phyloP scores from a whole-genome alignment of 2,797 vertebrate genomes.

The Tarsius wallacei region DNA sequence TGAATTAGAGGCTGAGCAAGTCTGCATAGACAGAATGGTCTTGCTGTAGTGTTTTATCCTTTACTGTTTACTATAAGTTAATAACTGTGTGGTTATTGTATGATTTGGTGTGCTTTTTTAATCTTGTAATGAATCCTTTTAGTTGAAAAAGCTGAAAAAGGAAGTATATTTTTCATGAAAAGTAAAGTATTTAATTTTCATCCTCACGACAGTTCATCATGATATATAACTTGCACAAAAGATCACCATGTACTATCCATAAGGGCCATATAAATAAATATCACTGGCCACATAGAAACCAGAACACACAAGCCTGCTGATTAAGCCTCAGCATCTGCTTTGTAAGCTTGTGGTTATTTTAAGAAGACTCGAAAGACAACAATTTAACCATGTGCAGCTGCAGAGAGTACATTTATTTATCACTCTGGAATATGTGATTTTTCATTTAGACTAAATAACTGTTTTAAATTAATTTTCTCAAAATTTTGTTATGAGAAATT shows the following conservation, averaged over 20 bases:
- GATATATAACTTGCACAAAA: neutral
- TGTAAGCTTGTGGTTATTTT: neutral
- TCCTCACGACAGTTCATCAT: neutral
- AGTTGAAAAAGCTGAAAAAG: neutral
- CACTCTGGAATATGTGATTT: neutral
- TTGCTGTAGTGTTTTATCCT: neutral
- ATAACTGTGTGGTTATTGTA: neutral
- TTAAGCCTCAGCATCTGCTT: neutral
- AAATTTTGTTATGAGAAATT: conserved; percentile 13
- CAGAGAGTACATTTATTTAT: neutral
- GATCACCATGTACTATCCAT: neutral
- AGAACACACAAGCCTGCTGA: neutral
- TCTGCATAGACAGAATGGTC: neutral
- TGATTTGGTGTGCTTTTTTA: neutral
- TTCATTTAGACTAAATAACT: neutral
- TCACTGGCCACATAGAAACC: neutral
- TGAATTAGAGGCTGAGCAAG: neutral
- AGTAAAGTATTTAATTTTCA: conserved; percentile 12
- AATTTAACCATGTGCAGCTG: neutral
- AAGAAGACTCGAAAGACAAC: neutral
- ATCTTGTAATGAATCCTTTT: neutral
- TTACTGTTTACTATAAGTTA: neutral
- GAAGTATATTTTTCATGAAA: neutral
- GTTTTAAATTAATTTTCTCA: neutral
- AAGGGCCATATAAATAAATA: neutral